These are phyloP conservation scores for Bembecia ichneumoniformis DNA, from an alignment of 2,888 invertebrate species.

Conservation along the genomic window DNA sequence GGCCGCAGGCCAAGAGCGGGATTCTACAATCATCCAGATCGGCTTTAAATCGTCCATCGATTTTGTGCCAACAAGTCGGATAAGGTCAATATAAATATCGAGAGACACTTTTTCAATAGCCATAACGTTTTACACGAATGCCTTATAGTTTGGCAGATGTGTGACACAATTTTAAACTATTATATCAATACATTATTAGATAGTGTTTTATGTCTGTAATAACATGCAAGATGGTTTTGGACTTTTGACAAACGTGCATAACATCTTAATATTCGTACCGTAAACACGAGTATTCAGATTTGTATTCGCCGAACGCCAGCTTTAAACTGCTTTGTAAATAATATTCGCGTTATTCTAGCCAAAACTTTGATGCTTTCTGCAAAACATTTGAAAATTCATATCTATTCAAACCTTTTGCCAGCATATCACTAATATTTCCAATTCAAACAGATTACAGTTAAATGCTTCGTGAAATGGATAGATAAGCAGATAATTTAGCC, in stretches of 20 bases:
- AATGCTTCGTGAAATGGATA: too few relatives aligned
- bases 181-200: too few relatives aligned
- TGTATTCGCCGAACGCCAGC: background rate
- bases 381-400: background rate
- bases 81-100: background rate
- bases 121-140: constrained; percentile 1
- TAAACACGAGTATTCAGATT: background rate
- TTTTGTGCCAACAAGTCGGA: constrained; percentile 12
- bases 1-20: constrained; percentile 29
- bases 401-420: too few relatives aligned
- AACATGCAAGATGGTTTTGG: too few relatives aligned
- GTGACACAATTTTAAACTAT: too few relatives aligned
- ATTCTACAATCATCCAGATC: constrained; percentile 22
- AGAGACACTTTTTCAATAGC: too few relatives aligned
- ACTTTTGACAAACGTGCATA: too few relatives aligned
- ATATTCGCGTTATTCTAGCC: constrained; percentile 2
- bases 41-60: constrained; percentile 19
- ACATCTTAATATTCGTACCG: background rate
- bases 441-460: too few relatives aligned
- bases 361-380: background rate
- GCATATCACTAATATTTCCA: too few relatives aligned
- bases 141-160: constrained; percentile 4
- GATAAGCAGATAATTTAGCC: too few relatives aligned
- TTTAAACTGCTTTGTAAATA: constrained; percentile 4
- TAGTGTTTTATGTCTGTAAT: too few relatives aligned